Evolutionary conservation across 2,888 invertebrate species (phyloP).

Genomic region (Abrostola tripartita): DNA sequence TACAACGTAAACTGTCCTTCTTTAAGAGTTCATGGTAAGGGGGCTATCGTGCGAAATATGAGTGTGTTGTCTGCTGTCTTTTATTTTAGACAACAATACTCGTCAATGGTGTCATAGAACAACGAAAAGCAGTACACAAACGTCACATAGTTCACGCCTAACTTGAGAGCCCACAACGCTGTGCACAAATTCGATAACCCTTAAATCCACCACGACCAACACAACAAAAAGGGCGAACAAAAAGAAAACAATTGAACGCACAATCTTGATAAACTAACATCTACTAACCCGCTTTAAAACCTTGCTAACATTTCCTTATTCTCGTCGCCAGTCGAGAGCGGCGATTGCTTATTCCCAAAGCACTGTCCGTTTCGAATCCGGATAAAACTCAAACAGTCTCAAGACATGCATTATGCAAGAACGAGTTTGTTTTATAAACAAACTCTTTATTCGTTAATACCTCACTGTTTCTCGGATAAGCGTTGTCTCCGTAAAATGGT

Average conservation of each 20-base stretch:
- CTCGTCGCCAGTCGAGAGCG: neutral
- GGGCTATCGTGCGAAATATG: too few relatives aligned
- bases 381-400: conserved; percentile 24
- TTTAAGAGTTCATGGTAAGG: too few relatives aligned
- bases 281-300: neutral
- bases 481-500: neutral
- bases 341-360: conserved; percentile 18
- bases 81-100: too few relatives aligned
- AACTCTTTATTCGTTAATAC: conserved; percentile 22
- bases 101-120: too few relatives aligned
- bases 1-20: too few relatives aligned
- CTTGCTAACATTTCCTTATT: conserved; percentile 1
- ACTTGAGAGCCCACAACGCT: neutral
- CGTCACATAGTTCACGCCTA: too few relatives aligned
- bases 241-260: neutral
- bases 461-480: conserved; percentile 8
- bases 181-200: neutral
- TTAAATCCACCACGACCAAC: neutral
- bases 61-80: too few relatives aligned
- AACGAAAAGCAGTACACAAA: too few relatives aligned
- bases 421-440: conserved; percentile 18
- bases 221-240: neutral
- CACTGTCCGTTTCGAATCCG: conserved; percentile 13
- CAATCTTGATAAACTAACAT: conserved; percentile 3
- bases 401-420: conserved; percentile 27